A percentile compares a stretch with the other conserved stretches of the same genome.
phyloP scores from a whole-genome alignment of 2,888 invertebrate genomes.

The Cremastinae sp. region DNA sequence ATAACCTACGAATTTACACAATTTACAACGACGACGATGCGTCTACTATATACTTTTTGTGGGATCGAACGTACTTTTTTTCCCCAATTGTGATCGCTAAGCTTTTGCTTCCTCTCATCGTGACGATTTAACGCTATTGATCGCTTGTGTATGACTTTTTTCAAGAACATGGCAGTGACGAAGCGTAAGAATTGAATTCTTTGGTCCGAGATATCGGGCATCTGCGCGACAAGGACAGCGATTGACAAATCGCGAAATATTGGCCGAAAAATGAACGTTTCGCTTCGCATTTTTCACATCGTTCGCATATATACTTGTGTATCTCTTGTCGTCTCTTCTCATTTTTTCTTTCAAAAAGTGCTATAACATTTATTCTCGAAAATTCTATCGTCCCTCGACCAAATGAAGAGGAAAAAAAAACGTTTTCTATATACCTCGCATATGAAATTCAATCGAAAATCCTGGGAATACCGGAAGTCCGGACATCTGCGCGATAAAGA shows the following conservation, averaged over 20 bases:
- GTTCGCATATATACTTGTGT: too few relatives aligned
- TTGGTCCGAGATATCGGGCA: constrained; percentile 46
- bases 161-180: constrained; percentile 52
- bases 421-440: too few relatives aligned
- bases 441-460: too few relatives aligned
- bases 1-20: constrained; percentile 53
- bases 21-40: constrained; percentile 40
- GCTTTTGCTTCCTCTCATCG: background rate
- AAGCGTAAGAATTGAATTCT: constrained; percentile 38
- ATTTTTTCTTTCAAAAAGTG: too few relatives aligned
- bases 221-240: constrained; percentile 48
- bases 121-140: background rate
- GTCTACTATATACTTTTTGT: background rate
- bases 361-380: too few relatives aligned
- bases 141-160: constrained; percentile 5
- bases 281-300: constrained; percentile 3
- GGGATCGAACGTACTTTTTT: background rate
- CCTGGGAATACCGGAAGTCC: too few relatives aligned
- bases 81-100: background rate
- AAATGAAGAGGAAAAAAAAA: too few relatives aligned
- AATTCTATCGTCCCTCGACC: too few relatives aligned
- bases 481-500: too few relatives aligned
- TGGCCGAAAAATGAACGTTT: constrained; percentile 14
- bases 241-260: constrained; percentile 26
- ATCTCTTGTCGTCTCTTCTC: too few relatives aligned